Evolutionary conservation across 1,140 invertebrate genomes (phyloP).

Genomic region (Popillia japonica): DNA sequence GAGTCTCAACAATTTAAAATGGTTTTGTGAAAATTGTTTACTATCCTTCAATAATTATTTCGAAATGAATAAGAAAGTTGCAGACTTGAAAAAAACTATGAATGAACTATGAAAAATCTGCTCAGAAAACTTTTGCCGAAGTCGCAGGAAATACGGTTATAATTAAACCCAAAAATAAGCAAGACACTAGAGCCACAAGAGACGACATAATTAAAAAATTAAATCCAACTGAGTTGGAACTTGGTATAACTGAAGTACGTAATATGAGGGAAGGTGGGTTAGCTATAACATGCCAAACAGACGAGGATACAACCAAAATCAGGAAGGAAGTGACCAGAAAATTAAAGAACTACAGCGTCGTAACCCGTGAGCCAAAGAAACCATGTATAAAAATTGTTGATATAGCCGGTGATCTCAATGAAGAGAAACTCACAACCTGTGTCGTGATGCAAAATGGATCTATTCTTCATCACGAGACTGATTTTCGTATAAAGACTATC

Average conservation of each 20-base stretch:
- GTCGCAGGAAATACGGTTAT: no score
- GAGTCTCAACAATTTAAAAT: no score
- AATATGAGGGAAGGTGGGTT: not conserved
- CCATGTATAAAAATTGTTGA: not conserved
- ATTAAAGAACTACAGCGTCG: not conserved
- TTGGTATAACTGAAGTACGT: not conserved
- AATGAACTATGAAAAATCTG: no score
- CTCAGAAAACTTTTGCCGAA: no score
- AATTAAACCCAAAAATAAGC: not conserved
- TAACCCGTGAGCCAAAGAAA: not conserved
- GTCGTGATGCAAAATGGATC: not conserved
- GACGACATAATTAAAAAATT: not conserved
- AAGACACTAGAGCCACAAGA: not conserved
- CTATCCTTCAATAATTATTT: no score
- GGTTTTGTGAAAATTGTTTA: no score
- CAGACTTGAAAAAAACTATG: no score
- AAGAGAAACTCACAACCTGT: not conserved
- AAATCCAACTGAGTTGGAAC: not conserved
- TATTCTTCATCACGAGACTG: not conserved
- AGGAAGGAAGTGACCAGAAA: not conserved
- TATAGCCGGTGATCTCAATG: not conserved
- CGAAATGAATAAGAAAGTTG: no score
- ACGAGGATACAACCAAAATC: not conserved
- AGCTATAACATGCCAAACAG: not conserved
- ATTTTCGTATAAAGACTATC: not conserved